phyloP scores from a whole-genome alignment of 2,888 invertebrate genomes.

The Hemithea aestivaria region DNA sequence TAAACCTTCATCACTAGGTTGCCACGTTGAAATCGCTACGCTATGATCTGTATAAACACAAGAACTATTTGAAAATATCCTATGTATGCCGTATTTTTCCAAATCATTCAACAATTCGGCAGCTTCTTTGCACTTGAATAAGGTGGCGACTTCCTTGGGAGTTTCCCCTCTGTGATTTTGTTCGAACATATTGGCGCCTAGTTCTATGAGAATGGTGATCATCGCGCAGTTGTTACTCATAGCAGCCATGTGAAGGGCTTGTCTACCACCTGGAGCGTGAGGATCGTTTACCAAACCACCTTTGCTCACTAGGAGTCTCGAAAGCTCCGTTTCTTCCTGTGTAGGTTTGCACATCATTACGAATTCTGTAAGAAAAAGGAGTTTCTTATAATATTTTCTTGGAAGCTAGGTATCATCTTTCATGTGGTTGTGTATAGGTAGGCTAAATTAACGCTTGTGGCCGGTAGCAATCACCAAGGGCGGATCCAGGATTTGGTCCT shows the following conservation, averaged over 20 bases:
- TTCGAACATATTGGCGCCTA: constrained; percentile 52
- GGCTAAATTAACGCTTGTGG: too few species aligned
- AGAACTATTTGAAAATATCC: too few species aligned
- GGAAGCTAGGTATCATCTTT: too few species aligned
- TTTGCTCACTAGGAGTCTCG: constrained; percentile 51
- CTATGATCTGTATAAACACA: too few species aligned
- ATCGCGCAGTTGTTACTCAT: constrained; percentile 64
- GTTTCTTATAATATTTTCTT: too few species aligned
- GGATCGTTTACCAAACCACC: constrained; percentile 58
- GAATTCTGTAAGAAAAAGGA: constrained; percentile 66
- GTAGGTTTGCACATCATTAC: constrained; percentile 61
- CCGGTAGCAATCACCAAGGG: too few species aligned
- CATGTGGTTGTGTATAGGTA: too few species aligned
- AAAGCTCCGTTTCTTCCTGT: constrained; percentile 50
- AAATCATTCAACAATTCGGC: constrained; percentile 33
- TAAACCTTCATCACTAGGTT: too few species aligned
- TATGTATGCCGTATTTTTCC: constrained; percentile 22
- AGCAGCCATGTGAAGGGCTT: constrained; percentile 73
- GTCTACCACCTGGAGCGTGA: constrained; percentile 58
- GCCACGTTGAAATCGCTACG: too few species aligned
- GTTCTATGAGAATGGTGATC: constrained; percentile 46
- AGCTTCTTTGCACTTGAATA: constrained; percentile 51
- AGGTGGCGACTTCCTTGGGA: constrained; percentile 56
- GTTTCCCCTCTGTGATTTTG: constrained; percentile 58
- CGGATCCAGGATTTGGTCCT: too few species aligned